A percentile compares a stretch with the other conserved stretches of the same genome.
Evolutionary conservation across 1,140 invertebrate species (phyloP).

Genomic region (Diachasmimorpha longicaudata): DNA sequence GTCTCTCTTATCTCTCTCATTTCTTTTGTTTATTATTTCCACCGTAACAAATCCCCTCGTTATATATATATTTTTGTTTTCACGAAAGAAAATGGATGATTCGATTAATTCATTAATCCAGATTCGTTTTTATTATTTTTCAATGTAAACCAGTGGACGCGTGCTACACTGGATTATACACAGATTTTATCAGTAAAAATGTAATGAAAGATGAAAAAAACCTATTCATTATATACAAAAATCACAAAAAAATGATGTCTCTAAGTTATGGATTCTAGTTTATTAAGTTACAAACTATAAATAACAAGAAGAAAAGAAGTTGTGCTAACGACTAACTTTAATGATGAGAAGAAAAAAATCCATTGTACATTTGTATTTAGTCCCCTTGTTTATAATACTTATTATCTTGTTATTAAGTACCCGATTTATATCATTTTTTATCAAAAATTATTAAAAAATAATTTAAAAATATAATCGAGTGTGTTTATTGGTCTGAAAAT

Average conservation of each 20-base stretch:
- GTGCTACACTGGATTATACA: slow-evolving; percentile 6
- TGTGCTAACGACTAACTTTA: slow-evolving; percentile 58
- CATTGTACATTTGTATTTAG: slow-evolving; percentile 65
- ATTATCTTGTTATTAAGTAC: slow-evolving; percentile 65
- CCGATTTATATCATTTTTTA: slow-evolving; percentile 65
- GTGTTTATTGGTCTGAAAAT: slow-evolving; percentile 15
- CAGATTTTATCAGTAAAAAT: slow-evolving; percentile 20
- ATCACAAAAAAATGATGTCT: slow-evolving; percentile 40
- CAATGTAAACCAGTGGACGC: slow-evolving; percentile 10
- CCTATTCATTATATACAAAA: neutral
- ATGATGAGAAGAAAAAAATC: slow-evolving; percentile 34
- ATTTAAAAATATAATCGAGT: slow-evolving; percentile 54
- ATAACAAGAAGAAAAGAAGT: slow-evolving; percentile 51
- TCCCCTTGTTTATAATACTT: slow-evolving; percentile 64
- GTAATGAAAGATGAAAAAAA: slow-evolving; percentile 15
- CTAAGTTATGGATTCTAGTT: slow-evolving; percentile 54
- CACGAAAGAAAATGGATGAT: neutral
- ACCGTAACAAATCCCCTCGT: neutral
- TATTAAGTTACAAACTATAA: slow-evolving; percentile 52
- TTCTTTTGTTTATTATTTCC: slow-evolving; percentile 3
- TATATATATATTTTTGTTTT: slow-evolving; percentile 3
- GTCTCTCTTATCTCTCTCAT: neutral
- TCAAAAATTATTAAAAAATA: slow-evolving; percentile 64
- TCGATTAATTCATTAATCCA: neutral
- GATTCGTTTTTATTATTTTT: slow-evolving; percentile 35